phyloP scores from a whole-genome alignment of 2,113 vertebrate species.

The Odobenus rosmarus region DNA sequence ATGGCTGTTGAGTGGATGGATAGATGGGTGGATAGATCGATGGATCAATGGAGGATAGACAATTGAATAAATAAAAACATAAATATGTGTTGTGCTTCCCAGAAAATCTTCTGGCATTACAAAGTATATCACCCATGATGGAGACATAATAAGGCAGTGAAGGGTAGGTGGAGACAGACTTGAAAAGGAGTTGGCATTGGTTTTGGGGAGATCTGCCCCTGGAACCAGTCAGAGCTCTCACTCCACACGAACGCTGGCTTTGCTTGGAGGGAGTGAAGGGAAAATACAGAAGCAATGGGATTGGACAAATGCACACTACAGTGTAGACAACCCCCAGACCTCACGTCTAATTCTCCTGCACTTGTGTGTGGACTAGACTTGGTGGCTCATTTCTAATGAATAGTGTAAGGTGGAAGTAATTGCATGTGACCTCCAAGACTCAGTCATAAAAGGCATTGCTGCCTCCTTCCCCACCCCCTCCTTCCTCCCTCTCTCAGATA shows the following conservation, averaged over 20 bases:
- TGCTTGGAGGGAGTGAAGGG: not conserved
- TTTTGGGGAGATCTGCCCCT: not conserved
- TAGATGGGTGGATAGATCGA: not conserved
- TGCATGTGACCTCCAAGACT: not conserved
- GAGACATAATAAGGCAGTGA: not conserved
- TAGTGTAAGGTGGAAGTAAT: not conserved
- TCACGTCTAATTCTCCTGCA: not conserved
- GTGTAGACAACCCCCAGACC: not conserved
- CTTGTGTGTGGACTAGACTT: not conserved
- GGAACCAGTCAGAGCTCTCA: not conserved
- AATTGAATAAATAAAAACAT: not conserved
- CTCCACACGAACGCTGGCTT: not conserved
- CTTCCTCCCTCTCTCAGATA: not conserved
- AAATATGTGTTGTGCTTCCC: not conserved
- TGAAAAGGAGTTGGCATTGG: not conserved
- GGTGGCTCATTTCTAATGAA: not conserved
- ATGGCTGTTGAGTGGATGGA: not conserved
- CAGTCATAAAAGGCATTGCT: not conserved
- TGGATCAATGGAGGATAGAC: not conserved
- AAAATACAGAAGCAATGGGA: not conserved
- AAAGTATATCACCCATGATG: not conserved
- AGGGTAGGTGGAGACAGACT: not conserved
- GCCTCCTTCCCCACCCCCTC: not conserved
- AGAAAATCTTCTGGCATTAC: not conserved
- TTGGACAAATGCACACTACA: not conserved